Evolutionary conservation across 2,113 vertebrate species (phyloP).

Genomic region (Melanotaenia duboulayi): DNA sequence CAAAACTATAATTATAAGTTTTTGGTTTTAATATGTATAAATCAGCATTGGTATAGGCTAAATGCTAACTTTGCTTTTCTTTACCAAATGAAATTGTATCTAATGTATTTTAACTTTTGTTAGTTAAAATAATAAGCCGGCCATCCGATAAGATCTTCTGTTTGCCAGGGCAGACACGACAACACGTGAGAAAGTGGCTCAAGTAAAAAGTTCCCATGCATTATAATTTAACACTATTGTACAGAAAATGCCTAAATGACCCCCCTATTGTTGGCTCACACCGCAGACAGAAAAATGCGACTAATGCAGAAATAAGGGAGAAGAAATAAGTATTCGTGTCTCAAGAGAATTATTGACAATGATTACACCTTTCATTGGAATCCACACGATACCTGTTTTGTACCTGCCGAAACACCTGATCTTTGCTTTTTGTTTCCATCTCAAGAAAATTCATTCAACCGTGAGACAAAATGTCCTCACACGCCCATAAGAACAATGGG

Average conservation of each 20-base stretch:
- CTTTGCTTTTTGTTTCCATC: not conserved
- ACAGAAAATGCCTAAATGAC: not conserved
- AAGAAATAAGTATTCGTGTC: not conserved
- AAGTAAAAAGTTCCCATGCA: constrained; percentile 23
- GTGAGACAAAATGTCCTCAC: not conserved
- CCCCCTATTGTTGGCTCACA: not conserved
- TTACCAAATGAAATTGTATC: too few relatives aligned
- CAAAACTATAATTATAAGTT: not conserved
- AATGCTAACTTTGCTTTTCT: too few relatives aligned
- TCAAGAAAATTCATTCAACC: not conserved
- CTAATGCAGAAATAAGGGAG: not conserved
- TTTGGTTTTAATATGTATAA: too few relatives aligned
- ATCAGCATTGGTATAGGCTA: too few relatives aligned
- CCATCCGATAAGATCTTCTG: not conserved
- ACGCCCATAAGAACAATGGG: not conserved
- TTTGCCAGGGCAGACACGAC: not conserved
- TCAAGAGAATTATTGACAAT: constrained; percentile 7
- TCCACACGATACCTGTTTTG: constrained; percentile 15
- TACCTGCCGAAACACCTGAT: not conserved
- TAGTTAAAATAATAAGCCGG: not conserved
- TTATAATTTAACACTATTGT: constrained; percentile 26
- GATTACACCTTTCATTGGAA: constrained; percentile 30
- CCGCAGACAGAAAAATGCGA: not conserved
- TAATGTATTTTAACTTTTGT: not conserved
- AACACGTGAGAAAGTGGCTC: not conserved